Evolutionary conservation across 2,888 invertebrate species (phyloP).

Genomic region (Rhagium mordax): DNA sequence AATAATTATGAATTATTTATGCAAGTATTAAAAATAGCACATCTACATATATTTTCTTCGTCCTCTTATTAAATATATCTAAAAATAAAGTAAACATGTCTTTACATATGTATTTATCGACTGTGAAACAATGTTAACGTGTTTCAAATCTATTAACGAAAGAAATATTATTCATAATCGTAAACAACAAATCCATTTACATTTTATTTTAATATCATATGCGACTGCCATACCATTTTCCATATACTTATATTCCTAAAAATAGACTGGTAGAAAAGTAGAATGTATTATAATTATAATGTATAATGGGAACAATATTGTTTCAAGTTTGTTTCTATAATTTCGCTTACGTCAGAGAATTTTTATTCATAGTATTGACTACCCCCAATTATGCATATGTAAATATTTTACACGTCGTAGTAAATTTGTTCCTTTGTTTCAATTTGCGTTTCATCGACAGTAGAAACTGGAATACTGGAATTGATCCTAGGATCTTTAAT

Average conservation of each 20-base stretch:
- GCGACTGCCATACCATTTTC: background rate
- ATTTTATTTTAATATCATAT: background rate
- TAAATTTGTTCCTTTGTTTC: background rate
- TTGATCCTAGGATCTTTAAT: too few species aligned
- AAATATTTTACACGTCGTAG: background rate
- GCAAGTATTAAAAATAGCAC: background rate
- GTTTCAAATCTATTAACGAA: background rate
- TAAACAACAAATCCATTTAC: background rate
- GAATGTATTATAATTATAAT: background rate
- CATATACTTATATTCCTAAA: background rate
- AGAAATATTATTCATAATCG: background rate
- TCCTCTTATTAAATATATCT: background rate
- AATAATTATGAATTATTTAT: background rate
- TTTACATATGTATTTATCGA: background rate
- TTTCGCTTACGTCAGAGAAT: conserved; percentile 9
- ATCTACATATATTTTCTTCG: background rate
- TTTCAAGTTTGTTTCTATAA: background rate
- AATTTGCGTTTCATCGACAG: too few species aligned
- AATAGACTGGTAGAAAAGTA: background rate
- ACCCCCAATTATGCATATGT: background rate
- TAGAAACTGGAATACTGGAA: too few species aligned
- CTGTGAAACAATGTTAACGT: background rate
- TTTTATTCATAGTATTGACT: conserved; percentile 3
- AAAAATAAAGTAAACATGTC: background rate
- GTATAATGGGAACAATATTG: background rate